These are phyloP conservation scores for Cuculus canorus DNA, from an alignment of 2,797 vertebrate genomes.

Conservation along the genomic window DNA sequence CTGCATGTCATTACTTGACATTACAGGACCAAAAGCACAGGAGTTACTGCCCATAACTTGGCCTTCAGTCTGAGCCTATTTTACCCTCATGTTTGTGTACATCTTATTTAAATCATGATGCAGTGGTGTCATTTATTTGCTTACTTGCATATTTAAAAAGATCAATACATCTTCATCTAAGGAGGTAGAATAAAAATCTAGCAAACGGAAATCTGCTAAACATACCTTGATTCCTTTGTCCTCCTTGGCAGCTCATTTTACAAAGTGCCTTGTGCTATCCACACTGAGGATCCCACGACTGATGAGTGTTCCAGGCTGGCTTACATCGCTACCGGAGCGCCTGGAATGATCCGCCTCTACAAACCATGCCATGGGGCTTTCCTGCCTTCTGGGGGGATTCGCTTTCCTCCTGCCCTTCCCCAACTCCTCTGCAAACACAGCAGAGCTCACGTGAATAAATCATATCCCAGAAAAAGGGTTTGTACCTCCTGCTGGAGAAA, in stretches of 20 bases:
- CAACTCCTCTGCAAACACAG: background rate
- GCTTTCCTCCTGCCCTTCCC: background rate
- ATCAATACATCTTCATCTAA: background rate
- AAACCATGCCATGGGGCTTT: background rate
- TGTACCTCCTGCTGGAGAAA: background rate
- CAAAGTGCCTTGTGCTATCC: background rate
- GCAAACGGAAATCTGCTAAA: background rate
- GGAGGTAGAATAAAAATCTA: background rate
- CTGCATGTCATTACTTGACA: background rate
- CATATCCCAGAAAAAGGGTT: background rate
- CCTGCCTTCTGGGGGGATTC: background rate
- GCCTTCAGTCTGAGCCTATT: background rate
- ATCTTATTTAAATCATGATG: accelerated
- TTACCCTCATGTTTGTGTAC: accelerated
- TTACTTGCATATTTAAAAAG: background rate
- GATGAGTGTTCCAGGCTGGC: background rate
- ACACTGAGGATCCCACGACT: background rate
- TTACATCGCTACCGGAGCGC: background rate
- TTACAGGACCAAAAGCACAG: background rate
- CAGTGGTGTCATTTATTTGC: background rate
- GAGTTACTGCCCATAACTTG: background rate
- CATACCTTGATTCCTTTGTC: background rate
- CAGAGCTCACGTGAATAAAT: background rate
- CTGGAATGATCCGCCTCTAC: background rate
- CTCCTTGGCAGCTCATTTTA: background rate